Conservation (phyloP, 2,888 invertebrate species). For the Chesias legatella region DNA sequence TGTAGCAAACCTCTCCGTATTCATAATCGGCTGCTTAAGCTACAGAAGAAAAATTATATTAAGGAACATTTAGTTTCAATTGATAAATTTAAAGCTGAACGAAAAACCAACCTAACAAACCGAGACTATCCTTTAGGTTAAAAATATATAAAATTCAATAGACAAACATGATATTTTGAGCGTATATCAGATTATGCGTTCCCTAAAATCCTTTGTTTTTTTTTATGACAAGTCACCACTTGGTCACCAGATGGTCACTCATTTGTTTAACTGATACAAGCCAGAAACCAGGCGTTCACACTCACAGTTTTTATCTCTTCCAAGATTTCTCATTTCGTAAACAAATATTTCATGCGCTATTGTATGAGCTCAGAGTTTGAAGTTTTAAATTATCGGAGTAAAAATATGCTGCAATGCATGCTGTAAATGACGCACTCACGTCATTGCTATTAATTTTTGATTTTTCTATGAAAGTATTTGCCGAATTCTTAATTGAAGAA, state of each 20-base stretch:
- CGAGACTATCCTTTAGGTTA: too few species aligned
- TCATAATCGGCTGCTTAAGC: too few species aligned
- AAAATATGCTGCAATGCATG: too few species aligned
- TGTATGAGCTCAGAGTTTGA: constrained; percentile 6
- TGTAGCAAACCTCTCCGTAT: too few species aligned
- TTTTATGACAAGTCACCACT: constrained; percentile 44
- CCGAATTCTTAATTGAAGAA: too few species aligned
- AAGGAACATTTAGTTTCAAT: too few species aligned
- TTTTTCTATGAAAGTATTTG: too few species aligned
- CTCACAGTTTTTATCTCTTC: constrained; percentile 40
- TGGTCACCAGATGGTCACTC: constrained; percentile 71
- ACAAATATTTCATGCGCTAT: constrained; percentile 26
- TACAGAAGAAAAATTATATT: too few species aligned
- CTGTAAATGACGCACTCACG: too few species aligned
- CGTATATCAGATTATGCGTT: constrained; percentile 1
- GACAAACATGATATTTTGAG: constrained; percentile 8
- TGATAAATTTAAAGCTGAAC: too few species aligned
- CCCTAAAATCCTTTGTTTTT: constrained; percentile 30
- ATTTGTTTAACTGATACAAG: constrained; percentile 44
- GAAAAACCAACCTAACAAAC: too few species aligned
- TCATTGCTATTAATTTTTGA: too few species aligned
- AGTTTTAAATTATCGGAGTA: not conserved
- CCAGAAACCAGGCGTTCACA: constrained; percentile 35
- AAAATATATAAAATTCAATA: not conserved
- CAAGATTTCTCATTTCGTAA: constrained; percentile 37